Evolutionary conservation across 2,888 invertebrate genomes (phyloP).

Genomic region (Eurois occulta): DNA sequence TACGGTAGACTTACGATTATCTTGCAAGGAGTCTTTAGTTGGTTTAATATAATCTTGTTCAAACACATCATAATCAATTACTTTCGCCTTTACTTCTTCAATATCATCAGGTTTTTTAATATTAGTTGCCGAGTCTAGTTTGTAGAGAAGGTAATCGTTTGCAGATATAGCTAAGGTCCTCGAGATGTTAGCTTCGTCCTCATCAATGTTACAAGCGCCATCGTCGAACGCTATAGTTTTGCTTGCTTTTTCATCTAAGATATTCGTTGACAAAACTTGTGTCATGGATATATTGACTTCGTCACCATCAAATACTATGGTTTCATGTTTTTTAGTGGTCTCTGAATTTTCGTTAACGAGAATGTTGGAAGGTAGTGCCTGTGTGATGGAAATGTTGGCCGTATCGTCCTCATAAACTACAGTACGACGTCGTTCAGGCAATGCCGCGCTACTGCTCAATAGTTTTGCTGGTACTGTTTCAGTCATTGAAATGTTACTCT

Average conservation of each 20-base stretch:
- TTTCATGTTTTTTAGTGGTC: constrained; percentile 18
- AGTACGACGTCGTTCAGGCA: too few relatives aligned
- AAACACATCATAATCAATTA: constrained; percentile 15
- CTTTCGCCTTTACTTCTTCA: constrained; percentile 7
- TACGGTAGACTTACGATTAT: neutral
- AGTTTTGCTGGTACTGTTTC: too few relatives aligned
- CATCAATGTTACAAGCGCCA: constrained; percentile 61
- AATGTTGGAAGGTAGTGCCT: too few relatives aligned
- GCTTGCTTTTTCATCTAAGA: constrained; percentile 36
- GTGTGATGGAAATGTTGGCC: too few relatives aligned
- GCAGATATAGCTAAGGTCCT: constrained; percentile 54
- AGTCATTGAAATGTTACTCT: too few relatives aligned
- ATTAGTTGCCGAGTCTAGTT: constrained; percentile 31
- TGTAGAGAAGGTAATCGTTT: constrained; percentile 50
- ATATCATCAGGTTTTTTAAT: neutral
- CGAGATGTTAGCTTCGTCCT: constrained; percentile 52
- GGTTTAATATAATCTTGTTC: constrained; percentile 2
- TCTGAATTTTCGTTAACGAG: too few relatives aligned
- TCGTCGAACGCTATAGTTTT: constrained; percentile 64
- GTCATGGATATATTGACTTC: constrained; percentile 71
- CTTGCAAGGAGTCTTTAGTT: neutral
- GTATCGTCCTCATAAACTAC: too few relatives aligned
- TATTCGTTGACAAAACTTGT: constrained; percentile 68
- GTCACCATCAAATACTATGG: constrained; percentile 55
- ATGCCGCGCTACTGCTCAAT: too few relatives aligned